These are phyloP conservation scores for Perdita meconis DNA, from an alignment of 2,888 invertebrate species.

Conservation along the genomic window DNA sequence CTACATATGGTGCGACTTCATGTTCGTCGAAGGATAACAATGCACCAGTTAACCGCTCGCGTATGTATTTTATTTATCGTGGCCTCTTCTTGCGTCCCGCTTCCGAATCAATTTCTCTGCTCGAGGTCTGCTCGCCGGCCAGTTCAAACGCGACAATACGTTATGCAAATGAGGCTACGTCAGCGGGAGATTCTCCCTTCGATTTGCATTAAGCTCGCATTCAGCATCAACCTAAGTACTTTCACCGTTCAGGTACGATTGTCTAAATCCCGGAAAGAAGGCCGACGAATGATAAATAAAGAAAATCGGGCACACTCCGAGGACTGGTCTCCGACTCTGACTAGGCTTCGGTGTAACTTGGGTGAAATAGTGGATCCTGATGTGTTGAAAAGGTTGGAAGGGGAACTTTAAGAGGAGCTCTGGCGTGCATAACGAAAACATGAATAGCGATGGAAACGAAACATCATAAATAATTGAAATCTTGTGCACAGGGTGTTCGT, in stretches of 20 bases:
- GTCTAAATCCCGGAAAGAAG: conserved; percentile 8
- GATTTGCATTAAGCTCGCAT: conserved; percentile 66
- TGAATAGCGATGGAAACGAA: not conserved
- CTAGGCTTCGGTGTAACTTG: not conserved
- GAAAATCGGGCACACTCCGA: not conserved
- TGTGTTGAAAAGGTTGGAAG: not conserved
- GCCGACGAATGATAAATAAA: not conserved
- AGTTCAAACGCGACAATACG: conserved; percentile 63
- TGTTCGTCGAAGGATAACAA: conserved; percentile 20
- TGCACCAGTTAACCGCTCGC: conserved; percentile 22
- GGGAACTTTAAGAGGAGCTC: not conserved
- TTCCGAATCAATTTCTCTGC: conserved; percentile 43
- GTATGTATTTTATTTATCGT: conserved; percentile 31
- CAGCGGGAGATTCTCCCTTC: conserved; percentile 56
- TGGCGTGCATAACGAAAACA: not conserved
- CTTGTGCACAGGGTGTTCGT: too few relatives aligned
- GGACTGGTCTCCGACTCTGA: not conserved
- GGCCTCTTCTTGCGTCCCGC: conserved; percentile 20
- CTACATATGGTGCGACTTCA: conserved; percentile 31
- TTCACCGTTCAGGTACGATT: conserved; percentile 52
- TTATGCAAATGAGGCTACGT: conserved; percentile 65
- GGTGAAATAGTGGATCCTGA: conserved; percentile 7
- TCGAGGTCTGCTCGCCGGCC: conserved; percentile 35
- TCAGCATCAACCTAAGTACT: conserved; percentile 47
- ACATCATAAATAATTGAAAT: not conserved